Evolutionary conservation across 2,113 vertebrate species (phyloP).

Genomic region (Loxodonta africana): DNA sequence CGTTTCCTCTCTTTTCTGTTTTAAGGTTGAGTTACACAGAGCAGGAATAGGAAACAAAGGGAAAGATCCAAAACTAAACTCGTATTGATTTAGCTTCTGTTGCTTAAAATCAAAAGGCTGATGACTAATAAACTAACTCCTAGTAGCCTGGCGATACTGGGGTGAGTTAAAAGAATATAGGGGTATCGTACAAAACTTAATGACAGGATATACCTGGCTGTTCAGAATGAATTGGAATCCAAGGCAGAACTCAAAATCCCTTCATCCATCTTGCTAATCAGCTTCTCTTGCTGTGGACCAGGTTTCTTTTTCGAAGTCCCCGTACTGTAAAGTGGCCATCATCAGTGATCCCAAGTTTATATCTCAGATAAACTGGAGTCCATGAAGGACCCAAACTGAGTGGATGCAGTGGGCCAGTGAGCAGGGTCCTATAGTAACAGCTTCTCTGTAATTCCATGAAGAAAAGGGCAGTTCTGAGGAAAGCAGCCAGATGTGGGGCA

Average conservation of each 20-base stretch:
- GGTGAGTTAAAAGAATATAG: background rate
- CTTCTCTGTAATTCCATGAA: background rate
- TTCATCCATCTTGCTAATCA: background rate
- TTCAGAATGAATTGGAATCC: background rate
- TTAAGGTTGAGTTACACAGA: background rate
- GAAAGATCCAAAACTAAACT: background rate
- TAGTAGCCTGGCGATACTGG: background rate
- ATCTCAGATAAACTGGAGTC: background rate
- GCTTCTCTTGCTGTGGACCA: background rate
- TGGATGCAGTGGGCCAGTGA: background rate
- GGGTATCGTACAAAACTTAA: background rate
- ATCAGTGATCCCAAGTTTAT: background rate
- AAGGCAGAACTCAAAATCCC: background rate
- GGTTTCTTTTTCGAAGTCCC: background rate
- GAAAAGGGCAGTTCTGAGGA: background rate
- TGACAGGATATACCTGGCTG: background rate
- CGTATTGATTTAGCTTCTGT: background rate
- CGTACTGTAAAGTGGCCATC: background rate
- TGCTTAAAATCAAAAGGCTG: conserved; percentile 15
- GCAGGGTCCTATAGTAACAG: background rate
- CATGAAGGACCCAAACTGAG: background rate
- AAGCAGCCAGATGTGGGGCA: background rate
- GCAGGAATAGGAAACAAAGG: background rate
- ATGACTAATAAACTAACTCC: background rate
- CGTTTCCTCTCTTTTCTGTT: background rate